Conservation (phyloP, 2,888 invertebrate genomes). For the Sipunculus nudus region DNA sequence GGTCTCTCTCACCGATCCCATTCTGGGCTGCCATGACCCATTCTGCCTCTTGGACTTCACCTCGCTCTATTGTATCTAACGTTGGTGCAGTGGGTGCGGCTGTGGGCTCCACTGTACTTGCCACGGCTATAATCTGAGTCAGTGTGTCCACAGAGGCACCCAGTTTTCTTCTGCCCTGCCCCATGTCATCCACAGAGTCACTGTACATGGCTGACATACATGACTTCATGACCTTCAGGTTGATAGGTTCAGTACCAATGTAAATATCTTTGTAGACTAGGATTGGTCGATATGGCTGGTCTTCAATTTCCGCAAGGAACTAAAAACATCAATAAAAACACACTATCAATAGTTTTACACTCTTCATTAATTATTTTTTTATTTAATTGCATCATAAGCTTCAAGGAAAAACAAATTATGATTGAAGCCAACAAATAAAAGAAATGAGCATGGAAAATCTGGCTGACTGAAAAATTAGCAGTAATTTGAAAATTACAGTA, state of each 20-base stretch:
- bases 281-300: conserved; percentile 26
- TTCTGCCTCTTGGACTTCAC: too few relatives aligned
- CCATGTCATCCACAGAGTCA: conserved; percentile 26
- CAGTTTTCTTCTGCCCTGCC: background rate
- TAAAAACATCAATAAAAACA: conserved; percentile 20
- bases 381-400: too few relatives aligned
- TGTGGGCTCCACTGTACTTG: conserved; percentile 13
- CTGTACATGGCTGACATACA: conserved; percentile 40
- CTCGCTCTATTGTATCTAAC: conserved; percentile 22
- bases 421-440: too few relatives aligned
- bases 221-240: conserved; percentile 33
- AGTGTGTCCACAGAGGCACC: conserved; percentile 19
- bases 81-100: conserved; percentile 32
- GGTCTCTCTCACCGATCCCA: too few relatives aligned
- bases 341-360: too few relatives aligned
- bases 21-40: too few relatives aligned
- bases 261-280: conserved; percentile 36
- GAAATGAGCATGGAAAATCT: too few relatives aligned
- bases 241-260: conserved; percentile 41
- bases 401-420: too few relatives aligned
- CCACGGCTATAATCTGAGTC: conserved; percentile 27
- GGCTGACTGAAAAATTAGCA: too few relatives aligned
- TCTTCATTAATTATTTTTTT: too few relatives aligned
- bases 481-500: too few relatives aligned
- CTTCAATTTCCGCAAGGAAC: conserved; percentile 36